Base-by-base conservation (phyloP, 2,888 invertebrate genomes). In the Tricholauxania praeusta region DNA sequence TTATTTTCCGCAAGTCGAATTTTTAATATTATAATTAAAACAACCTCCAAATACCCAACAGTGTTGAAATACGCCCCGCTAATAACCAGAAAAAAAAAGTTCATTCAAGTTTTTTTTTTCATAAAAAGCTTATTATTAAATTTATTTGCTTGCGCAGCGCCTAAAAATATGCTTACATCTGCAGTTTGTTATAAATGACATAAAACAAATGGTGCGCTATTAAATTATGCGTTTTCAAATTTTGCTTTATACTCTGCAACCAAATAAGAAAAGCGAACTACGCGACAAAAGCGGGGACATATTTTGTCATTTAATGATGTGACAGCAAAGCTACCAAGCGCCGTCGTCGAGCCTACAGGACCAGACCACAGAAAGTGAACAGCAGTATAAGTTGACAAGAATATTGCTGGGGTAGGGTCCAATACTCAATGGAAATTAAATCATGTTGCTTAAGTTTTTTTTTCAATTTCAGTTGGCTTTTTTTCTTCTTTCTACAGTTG, bases 381-480 rank as follows among this genome's bases (percentile, higher is more conserved):
- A 28, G 57, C 57, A 1, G 22, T 57, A 28, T 28, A 22, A 28
- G 22, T 28, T 28, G 22, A 28, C 28, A 28, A 28, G 10, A 28
- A 28, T 48, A 47, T 19, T 48, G 22, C 51, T 28, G 28, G 19
- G 12, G n/a, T 51, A 51, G 49, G 15, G 64, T 64, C 64, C 51
- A 51, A 49, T 49, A 64, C 51, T 48, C 51, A 28, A 48, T 64
- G 47, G 28, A 64, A 64, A 64, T 64, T 64, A 64, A 64, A 64
- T 64, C 51, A 64, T 64, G 49, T 19, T 28, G 28, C 28, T 63
- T 32, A 47, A 63, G 12, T 63, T 14, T 19, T 17, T 14, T 12
- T 49, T 14, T 7, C 15, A 6, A 15, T 22, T 47, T 10, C 48
- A 22, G 55, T 55, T 55, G 10, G 55, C 22, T 19, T 55, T 12